Evolutionary conservation across 2,797 vertebrate genomes (phyloP).

Genomic region (Acrossocheilus fasciatus): DNA sequence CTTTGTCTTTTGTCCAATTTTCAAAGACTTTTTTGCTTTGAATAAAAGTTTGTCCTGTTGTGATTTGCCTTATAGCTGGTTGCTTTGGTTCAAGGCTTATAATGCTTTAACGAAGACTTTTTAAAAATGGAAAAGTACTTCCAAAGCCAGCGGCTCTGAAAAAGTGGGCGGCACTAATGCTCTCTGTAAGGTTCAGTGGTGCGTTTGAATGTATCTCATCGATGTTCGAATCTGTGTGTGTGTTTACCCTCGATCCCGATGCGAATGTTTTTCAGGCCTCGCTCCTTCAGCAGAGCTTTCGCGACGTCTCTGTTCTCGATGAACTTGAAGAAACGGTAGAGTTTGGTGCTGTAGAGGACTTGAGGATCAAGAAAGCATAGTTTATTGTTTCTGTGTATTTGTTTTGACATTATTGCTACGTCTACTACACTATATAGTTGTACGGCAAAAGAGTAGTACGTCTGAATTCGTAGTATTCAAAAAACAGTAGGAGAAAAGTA

Average conservation of each 20-base stretch:
- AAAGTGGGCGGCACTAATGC: background rate
- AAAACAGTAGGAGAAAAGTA: background rate
- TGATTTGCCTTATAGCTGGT: too few relatives aligned
- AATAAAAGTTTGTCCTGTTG: too few relatives aligned
- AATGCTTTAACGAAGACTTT: background rate
- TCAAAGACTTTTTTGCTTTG: too few relatives aligned
- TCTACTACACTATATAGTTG: background rate
- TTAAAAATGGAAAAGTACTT: background rate
- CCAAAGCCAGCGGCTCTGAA: background rate
- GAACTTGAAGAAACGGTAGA: constrained; percentile 99
- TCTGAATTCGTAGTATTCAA: too few relatives aligned
- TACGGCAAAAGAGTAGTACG: too few relatives aligned
- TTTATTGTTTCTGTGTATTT: background rate
- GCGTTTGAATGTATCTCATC: background rate
- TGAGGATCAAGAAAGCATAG: constrained; percentile 54
- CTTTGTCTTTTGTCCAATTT: too few relatives aligned
- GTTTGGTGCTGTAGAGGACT: constrained; percentile 99
- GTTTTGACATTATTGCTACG: background rate
- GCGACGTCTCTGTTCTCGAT: constrained; percentile 99
- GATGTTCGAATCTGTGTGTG: background rate
- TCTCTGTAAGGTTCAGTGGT: background rate
- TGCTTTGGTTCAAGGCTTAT: background rate
- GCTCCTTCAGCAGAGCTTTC: constrained; percentile 96
- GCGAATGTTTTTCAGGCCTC: constrained; percentile 97
- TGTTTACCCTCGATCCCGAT: constrained; percentile 96